Conservation (phyloP, 2,888 invertebrate species). For the Morpho achilles region DNA sequence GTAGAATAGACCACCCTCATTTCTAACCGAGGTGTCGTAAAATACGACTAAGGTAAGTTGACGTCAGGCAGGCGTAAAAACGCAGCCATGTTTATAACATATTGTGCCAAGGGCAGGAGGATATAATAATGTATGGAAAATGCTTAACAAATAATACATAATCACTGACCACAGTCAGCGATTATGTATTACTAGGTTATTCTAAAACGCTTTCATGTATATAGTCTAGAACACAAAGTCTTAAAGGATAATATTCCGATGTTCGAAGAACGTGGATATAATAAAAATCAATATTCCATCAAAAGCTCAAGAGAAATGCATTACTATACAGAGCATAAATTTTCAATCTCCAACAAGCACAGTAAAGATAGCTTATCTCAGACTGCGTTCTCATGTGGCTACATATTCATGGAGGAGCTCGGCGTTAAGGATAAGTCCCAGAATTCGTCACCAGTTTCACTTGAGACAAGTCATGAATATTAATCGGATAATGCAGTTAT, state of each 20-base stretch:
- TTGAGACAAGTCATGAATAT: constrained; percentile 65
- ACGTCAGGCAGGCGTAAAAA: too few species aligned
- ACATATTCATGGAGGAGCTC: constrained; percentile 63
- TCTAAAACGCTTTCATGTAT: too few species aligned
- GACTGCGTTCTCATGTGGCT: constrained; percentile 40
- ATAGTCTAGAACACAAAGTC: not conserved
- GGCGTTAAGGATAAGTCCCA: constrained; percentile 50
- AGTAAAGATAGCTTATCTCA: constrained; percentile 37
- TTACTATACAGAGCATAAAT: constrained; percentile 7
- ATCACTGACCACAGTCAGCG: too few species aligned
- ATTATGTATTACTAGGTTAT: too few species aligned
- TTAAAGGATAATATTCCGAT: too few species aligned
- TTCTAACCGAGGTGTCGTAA: too few species aligned
- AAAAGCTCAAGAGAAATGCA: constrained; percentile 6
- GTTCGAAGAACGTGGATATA: not conserved
- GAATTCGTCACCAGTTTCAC: constrained; percentile 61
- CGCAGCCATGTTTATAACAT: too few species aligned
- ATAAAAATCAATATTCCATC: constrained; percentile 5
- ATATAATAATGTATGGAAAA: too few species aligned
- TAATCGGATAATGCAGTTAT: constrained; percentile 70
- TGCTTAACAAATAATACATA: too few species aligned
- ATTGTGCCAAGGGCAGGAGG: too few species aligned
- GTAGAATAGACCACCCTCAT: too few species aligned
- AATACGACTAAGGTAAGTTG: too few species aligned
- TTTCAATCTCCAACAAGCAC: constrained; percentile 10